A percentile compares a stretch with the other conserved stretches of the same genome.
Evolutionary conservation across 1,140 invertebrate species (phyloP).

Genomic region (Zaprionus tsacasi): DNA sequence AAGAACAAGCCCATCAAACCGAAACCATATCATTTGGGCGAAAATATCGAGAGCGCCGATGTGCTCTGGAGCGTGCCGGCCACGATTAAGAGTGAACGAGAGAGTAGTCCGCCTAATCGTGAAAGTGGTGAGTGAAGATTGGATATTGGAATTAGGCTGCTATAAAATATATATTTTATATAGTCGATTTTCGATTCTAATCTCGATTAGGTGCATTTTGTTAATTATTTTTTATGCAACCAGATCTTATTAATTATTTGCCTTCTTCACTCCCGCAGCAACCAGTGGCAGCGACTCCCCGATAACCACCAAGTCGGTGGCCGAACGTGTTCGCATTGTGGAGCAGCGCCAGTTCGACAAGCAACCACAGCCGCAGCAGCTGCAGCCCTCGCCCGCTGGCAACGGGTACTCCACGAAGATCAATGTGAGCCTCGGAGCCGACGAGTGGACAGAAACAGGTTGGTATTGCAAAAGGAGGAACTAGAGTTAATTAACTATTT

Average conservation of each 20-base stretch:
- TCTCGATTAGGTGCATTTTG: neutral
- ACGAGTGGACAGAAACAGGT: slow-evolving; percentile 77
- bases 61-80: slow-evolving; percentile 85
- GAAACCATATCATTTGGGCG: slow-evolving; percentile 88
- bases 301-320: slow-evolving; percentile 80
- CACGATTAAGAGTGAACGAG: slow-evolving; percentile 50
- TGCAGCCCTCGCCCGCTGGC: slow-evolving; percentile 53
- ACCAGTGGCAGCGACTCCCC: slow-evolving; percentile 47
- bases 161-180: slow-evolving; percentile 4
- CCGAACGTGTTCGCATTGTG: slow-evolving; percentile 84
- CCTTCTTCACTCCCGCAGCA: neutral
- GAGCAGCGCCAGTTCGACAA: slow-evolving; percentile 69
- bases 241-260: slow-evolving; percentile 20
- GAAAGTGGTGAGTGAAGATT: slow-evolving; percentile 49
- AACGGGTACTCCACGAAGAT: slow-evolving; percentile 86
- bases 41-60: slow-evolving; percentile 85
- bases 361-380: slow-evolving; percentile 44
- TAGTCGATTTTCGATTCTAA: slow-evolving; percentile 6
- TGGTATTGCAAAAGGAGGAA: slow-evolving; percentile 32
- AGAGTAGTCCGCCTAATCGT: slow-evolving; percentile 45
- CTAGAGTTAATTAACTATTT: slow-evolving; percentile 33
- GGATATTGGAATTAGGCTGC: neutral
- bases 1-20: slow-evolving; percentile 90
- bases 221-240: slow-evolving; percentile 13
- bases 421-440: slow-evolving; percentile 83